phyloP scores from a whole-genome alignment of 2,113 vertebrate species.

The Ranitomeya imitator region DNA sequence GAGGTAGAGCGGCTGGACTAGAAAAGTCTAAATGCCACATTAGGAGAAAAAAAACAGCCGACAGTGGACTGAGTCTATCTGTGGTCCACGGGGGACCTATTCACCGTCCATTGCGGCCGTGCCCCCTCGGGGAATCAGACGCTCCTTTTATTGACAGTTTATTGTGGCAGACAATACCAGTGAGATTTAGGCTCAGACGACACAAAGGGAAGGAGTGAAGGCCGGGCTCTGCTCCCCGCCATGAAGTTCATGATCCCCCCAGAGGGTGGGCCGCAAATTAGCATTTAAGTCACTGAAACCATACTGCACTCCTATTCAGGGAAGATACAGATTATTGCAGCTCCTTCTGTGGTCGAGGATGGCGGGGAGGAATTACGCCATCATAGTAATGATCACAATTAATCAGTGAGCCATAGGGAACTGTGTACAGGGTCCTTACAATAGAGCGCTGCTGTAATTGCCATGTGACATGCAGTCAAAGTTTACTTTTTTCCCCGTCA shows the following conservation, averaged over 20 bases:
- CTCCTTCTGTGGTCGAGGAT: no score
- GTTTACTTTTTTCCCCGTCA: no score
- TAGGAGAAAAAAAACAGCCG: not conserved
- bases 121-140: not conserved
- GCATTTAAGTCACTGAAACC: not conserved
- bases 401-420: no score
- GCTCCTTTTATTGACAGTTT: conserved; percentile 25
- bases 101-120: conserved; percentile 11
- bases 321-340: not conserved
- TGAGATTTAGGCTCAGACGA: conserved; percentile 6
- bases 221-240: conserved; percentile 9
- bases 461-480: no score
- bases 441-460: no score
- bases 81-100: conserved; percentile 36
- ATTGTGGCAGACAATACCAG: conserved; percentile 45
- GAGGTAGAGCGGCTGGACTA: not conserved
- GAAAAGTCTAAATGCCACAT: conserved; percentile 42
- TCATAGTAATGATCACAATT: no score
- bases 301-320: not conserved
- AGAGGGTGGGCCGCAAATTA: conserved; percentile 23
- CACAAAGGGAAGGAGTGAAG: conserved; percentile 14
- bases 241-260: conserved; percentile 19
- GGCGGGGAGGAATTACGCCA: no score
- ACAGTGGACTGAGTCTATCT: not conserved
- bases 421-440: no score